Conservation (phyloP, 2,797 vertebrate species). For the Neosilurus mollespiculum region DNA sequence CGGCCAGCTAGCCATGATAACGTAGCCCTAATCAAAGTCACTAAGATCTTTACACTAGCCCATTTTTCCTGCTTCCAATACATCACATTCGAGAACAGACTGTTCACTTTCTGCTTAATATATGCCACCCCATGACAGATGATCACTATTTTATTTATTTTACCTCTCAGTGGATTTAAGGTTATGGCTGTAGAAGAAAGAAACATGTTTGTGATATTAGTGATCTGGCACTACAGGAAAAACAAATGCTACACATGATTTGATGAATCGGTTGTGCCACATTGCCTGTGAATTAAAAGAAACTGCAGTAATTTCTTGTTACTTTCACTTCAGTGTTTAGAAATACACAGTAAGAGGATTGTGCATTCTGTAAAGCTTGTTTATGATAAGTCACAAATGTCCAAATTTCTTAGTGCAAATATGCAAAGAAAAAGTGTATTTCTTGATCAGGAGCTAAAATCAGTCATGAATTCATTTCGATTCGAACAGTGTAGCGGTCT, state of each 20-base stretch:
- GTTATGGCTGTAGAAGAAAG: not conserved
- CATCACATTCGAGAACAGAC: too few species aligned
- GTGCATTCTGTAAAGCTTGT: not conserved
- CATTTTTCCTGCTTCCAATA: too few species aligned
- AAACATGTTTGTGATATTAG: not conserved
- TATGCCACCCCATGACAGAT: too few species aligned
- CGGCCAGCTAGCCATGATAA: too few species aligned
- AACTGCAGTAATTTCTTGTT: not conserved
- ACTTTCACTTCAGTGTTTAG: not conserved
- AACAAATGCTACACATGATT: not conserved
- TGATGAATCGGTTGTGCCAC: not conserved
- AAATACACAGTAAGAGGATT: not conserved
- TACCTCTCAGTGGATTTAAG: too few species aligned
- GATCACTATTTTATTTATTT: too few species aligned
- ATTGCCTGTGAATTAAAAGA: not conserved
- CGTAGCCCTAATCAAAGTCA: too few species aligned
- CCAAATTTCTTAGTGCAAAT: not conserved
- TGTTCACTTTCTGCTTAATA: too few species aligned
- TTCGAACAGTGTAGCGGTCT: constrained; percentile 9
- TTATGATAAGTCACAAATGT: not conserved
- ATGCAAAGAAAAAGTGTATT: too few species aligned
- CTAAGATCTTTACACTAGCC: too few species aligned
- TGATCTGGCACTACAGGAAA: not conserved
- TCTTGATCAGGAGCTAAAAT: not conserved
- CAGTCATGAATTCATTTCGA: not conserved